Percentiles rank a stretch among this genome's conserved stretches.
Conservation (phyloP, 2,797 vertebrate species). For the Smutsia temminckii region DNA sequence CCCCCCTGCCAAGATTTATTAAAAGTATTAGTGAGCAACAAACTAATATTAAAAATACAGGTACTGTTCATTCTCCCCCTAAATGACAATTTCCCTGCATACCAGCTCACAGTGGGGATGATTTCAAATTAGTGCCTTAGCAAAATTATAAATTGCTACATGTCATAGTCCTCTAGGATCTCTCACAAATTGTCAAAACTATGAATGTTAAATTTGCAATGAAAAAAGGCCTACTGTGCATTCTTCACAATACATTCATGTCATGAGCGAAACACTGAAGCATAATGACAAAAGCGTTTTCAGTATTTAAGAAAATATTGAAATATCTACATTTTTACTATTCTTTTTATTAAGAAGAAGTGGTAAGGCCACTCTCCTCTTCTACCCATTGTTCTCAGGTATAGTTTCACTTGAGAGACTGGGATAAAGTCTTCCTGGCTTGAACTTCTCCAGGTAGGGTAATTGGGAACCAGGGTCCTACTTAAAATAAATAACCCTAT, state of each 20-base stretch:
- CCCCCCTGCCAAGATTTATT: neutral
- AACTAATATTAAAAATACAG: conserved; percentile 6
- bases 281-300: neutral
- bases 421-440: neutral
- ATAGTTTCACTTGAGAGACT: neutral
- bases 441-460: neutral
- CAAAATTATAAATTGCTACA: conserved; percentile 21
- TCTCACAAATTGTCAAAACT: neutral
- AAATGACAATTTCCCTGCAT: neutral
- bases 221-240: neutral
- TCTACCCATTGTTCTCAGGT: neutral
- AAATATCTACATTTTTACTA: neutral
- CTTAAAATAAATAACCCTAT: neutral
- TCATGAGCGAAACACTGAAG: neutral
- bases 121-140: conserved; percentile 5
- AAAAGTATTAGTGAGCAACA: neutral
- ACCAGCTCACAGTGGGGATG: neutral
- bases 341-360: neutral
- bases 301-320: neutral
- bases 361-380: neutral
- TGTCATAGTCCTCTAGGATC: neutral
- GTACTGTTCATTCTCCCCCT: neutral
- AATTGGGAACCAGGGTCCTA: neutral
- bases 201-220: conserved; percentile 13
- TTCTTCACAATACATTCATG: conserved; percentile 40